Conservation (phyloP, 2,797 vertebrate species). For the Pelobates cultripes region DNA sequence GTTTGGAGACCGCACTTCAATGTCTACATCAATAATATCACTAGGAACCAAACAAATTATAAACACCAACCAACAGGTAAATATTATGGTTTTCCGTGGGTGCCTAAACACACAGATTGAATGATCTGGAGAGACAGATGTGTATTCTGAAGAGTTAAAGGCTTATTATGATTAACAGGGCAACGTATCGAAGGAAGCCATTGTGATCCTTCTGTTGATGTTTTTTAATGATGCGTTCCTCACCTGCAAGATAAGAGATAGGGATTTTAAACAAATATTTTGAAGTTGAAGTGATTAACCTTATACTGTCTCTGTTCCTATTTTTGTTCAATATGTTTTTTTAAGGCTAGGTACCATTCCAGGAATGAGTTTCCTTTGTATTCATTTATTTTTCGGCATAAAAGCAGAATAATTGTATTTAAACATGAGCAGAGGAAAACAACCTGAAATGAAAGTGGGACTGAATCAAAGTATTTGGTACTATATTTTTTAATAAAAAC, state of each 20-base stretch:
- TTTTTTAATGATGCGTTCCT: slow-evolving; percentile 66
- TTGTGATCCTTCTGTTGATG: slow-evolving; percentile 47
- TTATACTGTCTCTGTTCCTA: slow-evolving; percentile 50
- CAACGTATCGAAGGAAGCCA: slow-evolving; percentile 55
- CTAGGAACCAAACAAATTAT: slow-evolving; percentile 67
- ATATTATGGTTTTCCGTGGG: slow-evolving; percentile 65
- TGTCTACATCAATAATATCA: slow-evolving; percentile 18
- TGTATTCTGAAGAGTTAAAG: slow-evolving; percentile 60
- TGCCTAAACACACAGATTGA: slow-evolving; percentile 57
- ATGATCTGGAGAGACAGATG: slow-evolving; percentile 61
- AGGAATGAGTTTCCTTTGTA: slow-evolving; percentile 1
- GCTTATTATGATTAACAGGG: slow-evolving; percentile 51
- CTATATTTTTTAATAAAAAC: too few species aligned
- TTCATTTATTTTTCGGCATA: too few species aligned
- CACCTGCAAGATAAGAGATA: slow-evolving; percentile 64
- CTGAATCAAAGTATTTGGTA: too few species aligned
- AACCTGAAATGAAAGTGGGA: too few species aligned
- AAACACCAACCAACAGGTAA: slow-evolving; percentile 62
- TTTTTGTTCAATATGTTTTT: slow-evolving; percentile 48
- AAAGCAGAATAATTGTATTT: too few species aligned
- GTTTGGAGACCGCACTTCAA: neutral
- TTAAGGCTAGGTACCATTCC: slow-evolving; percentile 40
- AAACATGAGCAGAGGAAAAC: too few species aligned
- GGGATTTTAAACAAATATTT: slow-evolving; percentile 69
- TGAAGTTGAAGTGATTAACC: slow-evolving; percentile 63